These are phyloP conservation scores for Avahi laniger DNA, from an alignment of 2,797 vertebrate genomes.

Conservation along the genomic window DNA sequence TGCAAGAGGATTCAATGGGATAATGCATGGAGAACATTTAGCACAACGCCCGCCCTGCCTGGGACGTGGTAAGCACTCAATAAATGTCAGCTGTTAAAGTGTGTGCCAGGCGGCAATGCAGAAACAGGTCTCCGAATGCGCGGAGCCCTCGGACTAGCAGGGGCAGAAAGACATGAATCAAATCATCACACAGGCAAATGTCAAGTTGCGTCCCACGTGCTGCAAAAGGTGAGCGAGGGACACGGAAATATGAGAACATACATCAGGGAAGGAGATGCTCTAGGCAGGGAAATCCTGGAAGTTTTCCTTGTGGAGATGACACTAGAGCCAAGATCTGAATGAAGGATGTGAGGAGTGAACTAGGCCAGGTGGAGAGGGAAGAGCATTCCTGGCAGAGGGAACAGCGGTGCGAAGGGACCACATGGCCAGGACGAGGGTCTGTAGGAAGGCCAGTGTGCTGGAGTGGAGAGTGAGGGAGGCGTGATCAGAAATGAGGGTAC, in stretches of 20 bases:
- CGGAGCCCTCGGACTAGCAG: neutral
- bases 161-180: neutral
- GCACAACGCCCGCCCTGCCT: neutral
- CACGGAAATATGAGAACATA: neutral
- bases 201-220: neutral
- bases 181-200: neutral
- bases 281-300: neutral
- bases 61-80: rapidly evolving
- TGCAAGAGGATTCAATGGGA: neutral
- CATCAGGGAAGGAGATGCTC: neutral
- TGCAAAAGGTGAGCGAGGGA: neutral
- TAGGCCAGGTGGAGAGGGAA: neutral
- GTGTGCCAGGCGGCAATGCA: neutral
- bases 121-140: neutral
- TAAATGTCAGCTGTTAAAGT: neutral
- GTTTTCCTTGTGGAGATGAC: neutral
- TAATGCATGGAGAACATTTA: neutral
- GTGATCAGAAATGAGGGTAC: neutral
- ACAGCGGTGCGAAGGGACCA: neutral
- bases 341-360: neutral
- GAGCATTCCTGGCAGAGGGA: neutral
- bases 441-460: neutral
- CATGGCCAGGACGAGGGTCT: rapidly evolving
- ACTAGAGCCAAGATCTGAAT: neutral
- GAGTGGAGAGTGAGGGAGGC: neutral